Evolutionary conservation across 2,888 invertebrate species (phyloP), one percentile per base, ranked within the genome.

Genomic region (Dicranocentrus wangi): DNA sequence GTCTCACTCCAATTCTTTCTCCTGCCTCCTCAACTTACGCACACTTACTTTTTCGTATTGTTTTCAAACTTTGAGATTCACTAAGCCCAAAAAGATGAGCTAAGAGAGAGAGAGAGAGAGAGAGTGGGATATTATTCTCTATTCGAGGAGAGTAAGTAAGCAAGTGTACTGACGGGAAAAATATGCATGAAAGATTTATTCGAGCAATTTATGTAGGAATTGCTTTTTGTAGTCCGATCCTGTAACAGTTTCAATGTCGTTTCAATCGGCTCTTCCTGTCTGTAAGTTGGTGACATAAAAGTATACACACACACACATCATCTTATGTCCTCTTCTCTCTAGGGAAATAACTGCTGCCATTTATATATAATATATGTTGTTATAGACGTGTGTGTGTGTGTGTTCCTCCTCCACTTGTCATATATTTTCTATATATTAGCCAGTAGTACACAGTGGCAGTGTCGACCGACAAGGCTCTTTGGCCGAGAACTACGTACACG

Each of bases 211-310:
- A 69, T 58, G 47, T 47, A 47, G 21, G 68, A 68, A 68, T 70
- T 70, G 63, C 65, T 71, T 55, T 78, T 71, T 53, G 69, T 82
- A 83, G 85, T 76, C 63, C 66, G 81, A 77, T 73, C 65, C 81
- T 81, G 78, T 84, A 84, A 84, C 83, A 85, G 84, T 85, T 86
- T 86, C 86, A 86, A 86, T 86, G 86, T 85, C 86, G 86, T 86
- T 86, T 86, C 85, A 86, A 86, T 86, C 85, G 83, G 84, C 84
- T 85, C 86, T 86, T 86, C 86, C 86, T 86, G 86, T 85, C 85
- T 86, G 82, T 65, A 75, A 70, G 25, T 53, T 25, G 60, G 71
- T 60, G 55, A n/a, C 17, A 47, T 47, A 5, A 47, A 13, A 47
- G n/a, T 32, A 32, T 32, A 61, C 21, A 47, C 27, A 27, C 47